Conservation (phyloP, 1,140 invertebrate species). For the Neodiprion lecontei region DNA sequence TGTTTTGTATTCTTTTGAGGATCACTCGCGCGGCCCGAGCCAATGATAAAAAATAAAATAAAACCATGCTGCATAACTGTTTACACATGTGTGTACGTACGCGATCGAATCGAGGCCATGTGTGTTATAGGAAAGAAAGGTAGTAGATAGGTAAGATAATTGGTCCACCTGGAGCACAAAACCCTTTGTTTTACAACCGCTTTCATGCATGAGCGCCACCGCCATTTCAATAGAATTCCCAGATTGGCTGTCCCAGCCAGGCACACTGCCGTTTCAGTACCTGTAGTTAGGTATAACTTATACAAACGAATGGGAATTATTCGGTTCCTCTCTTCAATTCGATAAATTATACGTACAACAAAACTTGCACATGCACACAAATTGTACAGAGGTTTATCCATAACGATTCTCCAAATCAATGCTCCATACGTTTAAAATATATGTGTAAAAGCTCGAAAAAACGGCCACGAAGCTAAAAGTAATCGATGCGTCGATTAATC, state of each 20-base stretch:
- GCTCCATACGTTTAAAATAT: no score
- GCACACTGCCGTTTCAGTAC: not conserved
- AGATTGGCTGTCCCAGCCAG: slow-evolving; percentile 3
- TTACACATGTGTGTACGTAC: no score
- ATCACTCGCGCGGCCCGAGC: not conserved
- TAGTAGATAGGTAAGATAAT: not conserved
- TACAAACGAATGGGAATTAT: not conserved
- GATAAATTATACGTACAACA: no score
- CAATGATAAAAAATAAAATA: not conserved
- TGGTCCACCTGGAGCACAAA: slow-evolving; percentile 4
- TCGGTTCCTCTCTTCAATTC: not conserved
- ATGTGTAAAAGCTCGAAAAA: no score
- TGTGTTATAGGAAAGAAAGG: no score
- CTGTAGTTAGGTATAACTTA: no score
- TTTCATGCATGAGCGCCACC: not conserved
- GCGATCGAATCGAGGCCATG: no score
- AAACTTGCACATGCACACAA: no score
- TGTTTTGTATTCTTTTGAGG: not conserved
- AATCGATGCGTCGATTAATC: no score
- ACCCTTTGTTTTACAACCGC: slow-evolving; percentile 4
- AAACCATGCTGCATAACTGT: not conserved
- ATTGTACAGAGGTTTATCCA: no score
- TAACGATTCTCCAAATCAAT: no score
- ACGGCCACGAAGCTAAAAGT: no score
- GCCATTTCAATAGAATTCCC: not conserved